Percentiles rank a stretch among this genome's conserved stretches.
phyloP scores from a whole-genome alignment of 2,888 invertebrate species.

The Cheilosia variabilis region DNA sequence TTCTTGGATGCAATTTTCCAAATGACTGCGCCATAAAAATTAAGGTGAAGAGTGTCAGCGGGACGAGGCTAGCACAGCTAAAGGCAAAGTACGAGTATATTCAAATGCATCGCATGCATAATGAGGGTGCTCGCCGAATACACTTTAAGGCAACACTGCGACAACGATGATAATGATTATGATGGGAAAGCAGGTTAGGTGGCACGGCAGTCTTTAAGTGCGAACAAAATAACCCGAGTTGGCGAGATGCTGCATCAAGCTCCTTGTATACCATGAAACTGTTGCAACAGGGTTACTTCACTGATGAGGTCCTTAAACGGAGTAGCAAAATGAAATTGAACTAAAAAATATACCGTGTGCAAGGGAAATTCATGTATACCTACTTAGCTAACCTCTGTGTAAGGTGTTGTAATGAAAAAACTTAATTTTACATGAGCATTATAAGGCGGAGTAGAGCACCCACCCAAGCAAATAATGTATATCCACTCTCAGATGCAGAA shows the following conservation, averaged over 20 bases:
- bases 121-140: conserved; percentile 66
- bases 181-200: conserved; percentile 67
- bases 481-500: background rate
- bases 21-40: conserved; percentile 73
- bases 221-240: conserved; percentile 29
- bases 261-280: conserved; percentile 61
- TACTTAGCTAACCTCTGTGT: conserved; percentile 19
- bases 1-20: conserved; percentile 73
- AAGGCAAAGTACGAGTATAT: conserved; percentile 25
- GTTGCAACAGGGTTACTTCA: conserved; percentile 67
- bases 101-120: conserved; percentile 66
- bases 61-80: conserved; percentile 32
- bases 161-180: conserved; percentile 57
- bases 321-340: conserved; percentile 39
- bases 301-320: conserved; percentile 64
- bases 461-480: conserved; percentile 4
- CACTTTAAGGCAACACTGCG: conserved; percentile 53
- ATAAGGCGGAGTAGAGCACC: background rate
- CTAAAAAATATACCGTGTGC: conserved; percentile 30
- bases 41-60: conserved; percentile 70
- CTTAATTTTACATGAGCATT: conserved; percentile 48
- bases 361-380: background rate
- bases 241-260: conserved; percentile 22
- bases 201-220: conserved; percentile 64
- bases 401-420: conserved; percentile 44